Evolutionary conservation across 2,888 invertebrate species (phyloP).

Genomic region (Athrips mouffetella): DNA sequence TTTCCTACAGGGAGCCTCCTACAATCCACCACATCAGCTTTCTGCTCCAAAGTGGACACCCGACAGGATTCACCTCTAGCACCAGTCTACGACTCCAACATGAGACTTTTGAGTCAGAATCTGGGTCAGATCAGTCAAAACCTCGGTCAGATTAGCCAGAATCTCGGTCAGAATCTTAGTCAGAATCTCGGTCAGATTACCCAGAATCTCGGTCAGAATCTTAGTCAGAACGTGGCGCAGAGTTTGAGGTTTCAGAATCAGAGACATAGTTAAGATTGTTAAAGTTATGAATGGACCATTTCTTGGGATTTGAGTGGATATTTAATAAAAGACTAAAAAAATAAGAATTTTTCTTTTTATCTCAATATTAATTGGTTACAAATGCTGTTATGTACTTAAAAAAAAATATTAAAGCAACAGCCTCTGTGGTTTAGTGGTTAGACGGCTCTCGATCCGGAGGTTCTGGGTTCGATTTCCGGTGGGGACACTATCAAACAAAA

Average conservation of each 20-base stretch:
- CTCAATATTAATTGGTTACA: too few relatives aligned
- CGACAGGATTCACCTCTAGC: slow-evolving; percentile 10
- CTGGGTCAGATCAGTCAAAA: not conserved
- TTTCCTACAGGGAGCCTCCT: slow-evolving; percentile 44
- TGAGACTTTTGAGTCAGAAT: not conserved
- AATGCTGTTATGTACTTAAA: too few relatives aligned
- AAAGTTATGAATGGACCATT: not conserved
- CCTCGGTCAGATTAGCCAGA: not conserved
- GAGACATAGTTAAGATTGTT: slow-evolving; percentile 7
- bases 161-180: not conserved
- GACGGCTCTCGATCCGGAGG: too few relatives aligned
- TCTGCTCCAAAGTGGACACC: slow-evolving; percentile 54
- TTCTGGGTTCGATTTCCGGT: too few relatives aligned
- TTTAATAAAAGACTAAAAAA: too few relatives aligned
- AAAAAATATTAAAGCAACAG: too few relatives aligned
- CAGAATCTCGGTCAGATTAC: not conserved
- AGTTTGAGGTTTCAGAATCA: not conserved
- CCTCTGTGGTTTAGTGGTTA: too few relatives aligned
- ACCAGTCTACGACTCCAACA: slow-evolving; percentile 5
- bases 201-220: not conserved
- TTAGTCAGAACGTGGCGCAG: not conserved
- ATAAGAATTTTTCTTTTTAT: too few relatives aligned
- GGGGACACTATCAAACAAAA: too few relatives aligned
- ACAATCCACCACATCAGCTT: slow-evolving; percentile 67
- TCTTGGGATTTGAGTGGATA: not conserved